Evolutionary conservation across 2,888 invertebrate genomes (phyloP).

Genomic region (Pilophorus perplexus): DNA sequence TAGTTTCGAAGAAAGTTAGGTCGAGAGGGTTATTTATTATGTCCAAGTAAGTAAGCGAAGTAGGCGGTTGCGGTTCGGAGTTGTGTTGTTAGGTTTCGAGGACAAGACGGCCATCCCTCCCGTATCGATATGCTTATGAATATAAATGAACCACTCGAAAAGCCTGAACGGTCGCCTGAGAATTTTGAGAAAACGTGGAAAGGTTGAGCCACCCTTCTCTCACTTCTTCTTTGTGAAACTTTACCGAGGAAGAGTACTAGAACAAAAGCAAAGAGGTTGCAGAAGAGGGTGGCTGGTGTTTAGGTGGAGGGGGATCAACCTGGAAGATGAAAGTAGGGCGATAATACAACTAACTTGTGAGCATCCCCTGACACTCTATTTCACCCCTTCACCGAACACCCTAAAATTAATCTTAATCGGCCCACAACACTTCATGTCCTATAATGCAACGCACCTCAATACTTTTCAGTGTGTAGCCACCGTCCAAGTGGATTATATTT

Average conservation of each 20-base stretch:
- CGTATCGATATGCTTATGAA: slow-evolving; percentile 41
- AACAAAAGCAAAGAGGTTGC: neutral
- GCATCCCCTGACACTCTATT: too few relatives aligned
- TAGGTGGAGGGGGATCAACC: too few relatives aligned
- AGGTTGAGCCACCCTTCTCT: slow-evolving; percentile 22
- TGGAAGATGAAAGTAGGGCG: too few relatives aligned
- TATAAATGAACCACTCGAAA: slow-evolving; percentile 38
- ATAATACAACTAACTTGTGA: too few relatives aligned
- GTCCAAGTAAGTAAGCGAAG: slow-evolving; percentile 20
- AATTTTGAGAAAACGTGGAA: slow-evolving; percentile 33
- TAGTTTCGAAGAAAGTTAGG: slow-evolving; percentile 18
- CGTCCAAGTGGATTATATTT: too few relatives aligned
- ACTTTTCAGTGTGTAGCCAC: too few relatives aligned
- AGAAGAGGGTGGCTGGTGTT: too few relatives aligned
- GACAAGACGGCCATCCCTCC: slow-evolving; percentile 25
- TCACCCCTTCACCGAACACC: too few relatives aligned
- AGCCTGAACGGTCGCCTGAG: slow-evolving; percentile 8
- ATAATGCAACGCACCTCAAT: too few relatives aligned
- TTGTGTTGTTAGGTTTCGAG: neutral
- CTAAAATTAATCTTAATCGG: too few relatives aligned
- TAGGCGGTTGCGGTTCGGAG: neutral
- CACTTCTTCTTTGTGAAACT: too few relatives aligned
- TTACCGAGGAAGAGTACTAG: neutral
- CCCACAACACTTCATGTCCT: too few relatives aligned
- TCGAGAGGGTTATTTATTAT: slow-evolving; percentile 27